Conservation (phyloP, 2,113 vertebrate genomes). For the Mormyrus lacerda region DNA sequence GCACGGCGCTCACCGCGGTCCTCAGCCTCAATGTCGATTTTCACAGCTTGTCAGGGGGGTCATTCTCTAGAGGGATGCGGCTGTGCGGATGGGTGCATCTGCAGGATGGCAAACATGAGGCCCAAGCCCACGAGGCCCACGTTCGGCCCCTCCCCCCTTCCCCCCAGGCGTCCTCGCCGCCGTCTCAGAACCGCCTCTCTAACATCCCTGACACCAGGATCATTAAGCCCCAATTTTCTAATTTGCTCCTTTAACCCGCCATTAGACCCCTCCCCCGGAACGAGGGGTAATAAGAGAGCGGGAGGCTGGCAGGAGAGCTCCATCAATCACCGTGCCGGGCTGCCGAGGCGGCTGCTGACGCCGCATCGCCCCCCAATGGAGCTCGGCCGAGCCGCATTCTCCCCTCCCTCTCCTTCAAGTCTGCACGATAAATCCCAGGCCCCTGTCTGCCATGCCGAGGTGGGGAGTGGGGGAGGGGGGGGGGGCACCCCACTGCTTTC, state of each 20-base stretch:
- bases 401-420: not conserved
- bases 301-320: constrained; percentile 8
- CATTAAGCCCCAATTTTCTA: constrained; percentile 44
- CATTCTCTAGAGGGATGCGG: not conserved
- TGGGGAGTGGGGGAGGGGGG: not conserved
- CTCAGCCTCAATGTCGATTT: constrained; percentile 8
- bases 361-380: not conserved
- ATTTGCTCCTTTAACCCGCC: constrained; percentile 45
- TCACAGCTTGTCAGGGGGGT: not conserved
- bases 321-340: constrained; percentile 4
- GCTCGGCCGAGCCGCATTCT: not conserved
- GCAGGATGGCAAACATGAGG: not conserved
- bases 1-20: not conserved
- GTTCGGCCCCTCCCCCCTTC: not conserved
- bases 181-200: constrained; percentile 19
- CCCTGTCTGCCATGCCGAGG: not conserved
- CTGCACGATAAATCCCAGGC: not conserved
- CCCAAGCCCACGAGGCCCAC: not conserved
- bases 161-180: constrained; percentile 11
- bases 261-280: constrained; percentile 34
- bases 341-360: not conserved
- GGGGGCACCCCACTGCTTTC: not conserved
- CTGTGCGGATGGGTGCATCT: not conserved
- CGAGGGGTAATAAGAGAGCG: constrained; percentile 15
- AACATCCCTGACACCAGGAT: constrained; percentile 34